Percentiles rank a stretch among this genome's conserved stretches.
phyloP scores from a whole-genome alignment of 2,888 invertebrate species.

The Drosophila pseudotalamancana region DNA sequence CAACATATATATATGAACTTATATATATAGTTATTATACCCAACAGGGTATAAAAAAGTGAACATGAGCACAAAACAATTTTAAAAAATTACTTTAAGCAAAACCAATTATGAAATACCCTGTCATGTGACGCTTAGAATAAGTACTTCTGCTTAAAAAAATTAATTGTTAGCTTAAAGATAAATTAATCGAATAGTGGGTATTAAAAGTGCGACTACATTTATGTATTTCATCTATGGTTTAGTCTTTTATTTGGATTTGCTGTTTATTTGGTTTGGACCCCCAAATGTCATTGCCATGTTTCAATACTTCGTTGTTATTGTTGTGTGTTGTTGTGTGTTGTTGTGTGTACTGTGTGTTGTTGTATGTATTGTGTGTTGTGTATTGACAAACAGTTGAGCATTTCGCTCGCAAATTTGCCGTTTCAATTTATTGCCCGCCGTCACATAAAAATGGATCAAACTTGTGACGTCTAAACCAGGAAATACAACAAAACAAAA shows the following conservation, averaged over 20 bases:
- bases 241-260: slow-evolving; percentile 30
- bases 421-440: slow-evolving; percentile 49
- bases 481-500: slow-evolving; percentile 19
- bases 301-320: slow-evolving; percentile 23
- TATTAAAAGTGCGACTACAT: slow-evolving; percentile 10
- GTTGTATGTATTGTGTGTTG: slow-evolving; percentile 5
- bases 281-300: slow-evolving; percentile 42
- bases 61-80: too few relatives aligned
- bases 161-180: too few relatives aligned
- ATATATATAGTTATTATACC: too few relatives aligned
- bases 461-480: slow-evolving; percentile 56
- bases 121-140: too few relatives aligned
- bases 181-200: slow-evolving; percentile 1
- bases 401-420: slow-evolving; percentile 40
- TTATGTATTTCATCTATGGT: slow-evolving; percentile 3
- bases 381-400: slow-evolving; percentile 38
- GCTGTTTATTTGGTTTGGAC: slow-evolving; percentile 25
- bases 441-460: slow-evolving; percentile 65
- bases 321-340: slow-evolving; percentile 3
- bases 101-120: too few relatives aligned
- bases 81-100: too few relatives aligned
- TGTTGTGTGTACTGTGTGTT: slow-evolving; percentile 16
- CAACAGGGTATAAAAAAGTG: too few relatives aligned
- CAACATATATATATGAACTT: too few relatives aligned
- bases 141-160: too few relatives aligned